phyloP scores from a whole-genome alignment of 1,140 invertebrate species.

The Drosophila sturtevanti region DNA sequence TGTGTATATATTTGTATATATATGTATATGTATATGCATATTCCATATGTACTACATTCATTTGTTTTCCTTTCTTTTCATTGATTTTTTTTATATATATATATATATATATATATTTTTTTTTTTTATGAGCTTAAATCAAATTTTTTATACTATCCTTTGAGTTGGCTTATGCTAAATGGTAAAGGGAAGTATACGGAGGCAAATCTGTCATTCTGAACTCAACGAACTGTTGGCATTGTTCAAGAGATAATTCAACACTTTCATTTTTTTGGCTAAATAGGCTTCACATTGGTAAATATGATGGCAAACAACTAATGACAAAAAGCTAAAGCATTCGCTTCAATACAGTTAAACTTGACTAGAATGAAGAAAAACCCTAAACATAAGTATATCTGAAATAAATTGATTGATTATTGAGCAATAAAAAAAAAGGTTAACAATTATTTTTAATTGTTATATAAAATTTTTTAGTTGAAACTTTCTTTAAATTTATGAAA shows the following conservation, averaged over 20 bases:
- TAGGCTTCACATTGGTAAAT: slow-evolving; percentile 3
- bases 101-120: not conserved
- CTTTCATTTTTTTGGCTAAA: slow-evolving; percentile 14
- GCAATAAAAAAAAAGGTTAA: no score
- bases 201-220: not conserved
- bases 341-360: not conserved
- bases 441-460: no score
- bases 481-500: no score
- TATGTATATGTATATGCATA: not conserved
- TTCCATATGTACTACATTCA: not conserved
- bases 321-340: not conserved
- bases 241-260: slow-evolving; percentile 5
- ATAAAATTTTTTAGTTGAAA: no score
- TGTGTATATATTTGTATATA: not conserved
- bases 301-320: slow-evolving; percentile 1
- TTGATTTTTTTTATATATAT: not conserved
- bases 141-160: no score
- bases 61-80: not conserved
- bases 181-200: not conserved
- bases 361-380: no score
- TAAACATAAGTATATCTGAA: no score
- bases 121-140: not conserved
- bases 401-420: no score
- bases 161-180: no score
- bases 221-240: not conserved